These are phyloP conservation scores for Coracopsis vasa DNA, from an alignment of 2,113 vertebrate species.

Conservation along the genomic window DNA sequence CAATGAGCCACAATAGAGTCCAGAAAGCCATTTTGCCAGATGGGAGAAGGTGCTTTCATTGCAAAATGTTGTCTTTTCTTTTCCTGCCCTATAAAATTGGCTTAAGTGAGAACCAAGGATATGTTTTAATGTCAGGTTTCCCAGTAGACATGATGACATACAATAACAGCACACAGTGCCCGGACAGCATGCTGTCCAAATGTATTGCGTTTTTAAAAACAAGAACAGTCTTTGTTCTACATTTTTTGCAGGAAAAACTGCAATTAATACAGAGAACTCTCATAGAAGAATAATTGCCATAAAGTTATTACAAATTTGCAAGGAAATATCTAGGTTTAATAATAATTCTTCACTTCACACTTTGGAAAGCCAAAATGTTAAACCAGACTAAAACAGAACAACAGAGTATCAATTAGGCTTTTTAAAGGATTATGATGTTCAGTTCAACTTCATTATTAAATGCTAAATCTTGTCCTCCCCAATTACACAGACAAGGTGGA, in stretches of 20 bases:
- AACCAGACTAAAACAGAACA: constrained; percentile 66
- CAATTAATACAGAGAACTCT: constrained; percentile 14
- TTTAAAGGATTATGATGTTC: constrained; percentile 49
- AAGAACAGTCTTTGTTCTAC: constrained; percentile 51
- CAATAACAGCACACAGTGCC: constrained; percentile 54
- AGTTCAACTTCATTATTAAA: constrained; percentile 41
- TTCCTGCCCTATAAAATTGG: constrained; percentile 81
- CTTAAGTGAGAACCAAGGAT: constrained; percentile 87
- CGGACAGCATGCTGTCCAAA: constrained; percentile 51
- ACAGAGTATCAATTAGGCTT: constrained; percentile 59
- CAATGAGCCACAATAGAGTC: constrained; percentile 97
- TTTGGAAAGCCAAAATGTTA: constrained; percentile 49
- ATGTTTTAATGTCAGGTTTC: constrained; percentile 81
- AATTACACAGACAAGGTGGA: not conserved
- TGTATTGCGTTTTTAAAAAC: constrained; percentile 43
- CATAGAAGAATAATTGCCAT: not conserved
- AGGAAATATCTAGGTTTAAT: not conserved
- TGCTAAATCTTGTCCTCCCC: not conserved
- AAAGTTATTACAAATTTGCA: not conserved
- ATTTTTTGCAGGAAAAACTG: constrained; percentile 18
- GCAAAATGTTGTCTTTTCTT: constrained; percentile 87
- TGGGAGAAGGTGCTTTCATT: constrained; percentile 90
- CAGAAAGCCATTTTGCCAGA: constrained; percentile 96
- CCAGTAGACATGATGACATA: constrained; percentile 74
- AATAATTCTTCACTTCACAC: not conserved